phyloP scores from a whole-genome alignment of 1,140 invertebrate species.

The Aphis craccivora region DNA sequence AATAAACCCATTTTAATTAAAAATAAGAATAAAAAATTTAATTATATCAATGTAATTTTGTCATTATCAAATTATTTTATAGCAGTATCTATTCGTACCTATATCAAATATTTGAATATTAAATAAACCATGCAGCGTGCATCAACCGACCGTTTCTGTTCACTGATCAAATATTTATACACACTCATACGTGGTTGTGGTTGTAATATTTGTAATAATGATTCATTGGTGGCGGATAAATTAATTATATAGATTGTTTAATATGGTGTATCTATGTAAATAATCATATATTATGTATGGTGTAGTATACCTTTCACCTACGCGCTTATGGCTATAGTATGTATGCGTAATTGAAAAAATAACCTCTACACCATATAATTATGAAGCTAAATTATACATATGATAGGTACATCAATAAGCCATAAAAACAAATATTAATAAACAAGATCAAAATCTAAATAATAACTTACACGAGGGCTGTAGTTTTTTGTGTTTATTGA shows the following conservation, averaged over 20 bases:
- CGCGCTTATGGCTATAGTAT: neutral
- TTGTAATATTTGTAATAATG: neutral
- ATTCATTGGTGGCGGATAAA: neutral
- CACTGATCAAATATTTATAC: neutral
- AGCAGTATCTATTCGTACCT: neutral
- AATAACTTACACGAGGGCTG: neutral
- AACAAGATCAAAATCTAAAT: slow-evolving; percentile 6
- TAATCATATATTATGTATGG: neutral
- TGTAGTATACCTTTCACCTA: neutral
- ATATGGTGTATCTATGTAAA: slow-evolving; percentile 13
- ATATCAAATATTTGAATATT: neutral
- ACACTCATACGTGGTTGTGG: neutral
- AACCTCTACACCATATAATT: neutral
- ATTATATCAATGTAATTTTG: neutral
- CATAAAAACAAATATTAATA: slow-evolving; percentile 41
- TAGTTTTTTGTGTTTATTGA: slow-evolving; percentile 1
- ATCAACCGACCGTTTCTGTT: neutral
- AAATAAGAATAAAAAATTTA: neutral
- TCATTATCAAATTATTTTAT: neutral
- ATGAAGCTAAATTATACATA: neutral
- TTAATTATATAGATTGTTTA: slow-evolving; percentile 22
- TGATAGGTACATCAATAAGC: neutral
- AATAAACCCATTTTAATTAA: neutral
- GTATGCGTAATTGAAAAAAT: neutral
- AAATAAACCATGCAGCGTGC: neutral